Conservation (phyloP, 2,113 vertebrate genomes). For the Cyprinodon tularosa region DNA sequence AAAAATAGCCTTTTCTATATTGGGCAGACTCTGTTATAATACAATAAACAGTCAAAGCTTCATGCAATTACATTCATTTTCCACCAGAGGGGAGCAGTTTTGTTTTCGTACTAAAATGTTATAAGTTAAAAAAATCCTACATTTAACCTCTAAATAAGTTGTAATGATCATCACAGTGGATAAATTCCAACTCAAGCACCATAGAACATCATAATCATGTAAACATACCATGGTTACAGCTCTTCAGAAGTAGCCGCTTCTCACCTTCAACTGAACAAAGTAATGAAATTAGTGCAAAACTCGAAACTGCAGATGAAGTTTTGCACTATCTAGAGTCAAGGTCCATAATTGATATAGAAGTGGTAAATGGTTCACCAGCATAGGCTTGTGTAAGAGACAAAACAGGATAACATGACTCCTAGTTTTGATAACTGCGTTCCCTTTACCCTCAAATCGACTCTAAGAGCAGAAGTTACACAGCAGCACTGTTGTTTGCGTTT, state of each 20-base stretch:
- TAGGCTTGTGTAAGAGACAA: constrained; percentile 46
- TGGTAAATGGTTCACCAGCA: constrained; percentile 20
- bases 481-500: neutral
- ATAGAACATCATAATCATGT: neutral
- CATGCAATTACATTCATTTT: neutral
- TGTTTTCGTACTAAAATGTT: neutral
- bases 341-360: constrained; percentile 21
- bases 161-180: neutral
- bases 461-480: neutral
- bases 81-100: constrained; percentile 28
- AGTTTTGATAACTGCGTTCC: constrained; percentile 21
- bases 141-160: neutral
- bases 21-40: neutral
- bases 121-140: neutral
- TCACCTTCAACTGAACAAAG: neutral
- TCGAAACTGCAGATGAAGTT: neutral
- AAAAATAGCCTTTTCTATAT: neutral
- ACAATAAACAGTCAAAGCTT: neutral
- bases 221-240: constrained; percentile 55
- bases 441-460: constrained; percentile 24
- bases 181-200: neutral
- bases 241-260: neutral
- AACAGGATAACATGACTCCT: constrained; percentile 12
- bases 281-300: neutral
- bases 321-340: constrained; percentile 40